Base-by-base conservation (phyloP, 1,140 invertebrate genomes). In the Asbolus verrucosus region DNA sequence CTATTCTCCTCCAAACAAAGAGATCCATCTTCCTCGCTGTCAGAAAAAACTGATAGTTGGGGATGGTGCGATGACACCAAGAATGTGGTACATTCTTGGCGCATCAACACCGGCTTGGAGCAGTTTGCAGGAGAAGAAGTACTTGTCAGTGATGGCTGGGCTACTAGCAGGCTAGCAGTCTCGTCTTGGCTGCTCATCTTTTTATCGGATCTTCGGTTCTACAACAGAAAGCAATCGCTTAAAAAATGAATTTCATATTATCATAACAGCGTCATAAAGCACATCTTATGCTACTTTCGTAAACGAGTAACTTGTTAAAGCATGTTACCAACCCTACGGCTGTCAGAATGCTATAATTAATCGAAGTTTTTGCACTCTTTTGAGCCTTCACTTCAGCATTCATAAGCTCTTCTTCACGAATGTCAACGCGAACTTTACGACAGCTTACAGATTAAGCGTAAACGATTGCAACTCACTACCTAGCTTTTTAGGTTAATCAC, bases 11-110 rank as follows among this genome's bases (percentile, higher is more conserved):
- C 87, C 65, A 85, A 79, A 78, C 83, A 82, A 8, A 86, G 75
- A 3, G 88, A 85, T 36, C 84, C 87, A 77, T 91, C 92, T 80
- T 93, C 92, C 81, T 93, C 91, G 73, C 91, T 92, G 27, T 90
- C 90, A 1, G 90, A 90, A 76, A 90, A 85, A 11, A 90, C 90
- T 14, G 91, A 92, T 46, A 93, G 83, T 77, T 92, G 90, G 15
- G 91, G 89, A 72, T 86, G 83, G 65, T 85, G 84, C 74, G 91
- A 91, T 5, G 90, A 89, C 54, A 90, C 83, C 74, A 90, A 84
- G 75, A 88, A 88, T 38, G 90, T 90, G 6, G 92, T 92, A 68
- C 92, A 91, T 82, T 94, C 92, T 83, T 94, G 92, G 65, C 92
- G 86, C 83, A 91, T 92, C 63, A 94, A 83, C 18, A 93, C 90